Conservation (phyloP, 2,113 vertebrate species). For the Ifrita kowaldi region DNA sequence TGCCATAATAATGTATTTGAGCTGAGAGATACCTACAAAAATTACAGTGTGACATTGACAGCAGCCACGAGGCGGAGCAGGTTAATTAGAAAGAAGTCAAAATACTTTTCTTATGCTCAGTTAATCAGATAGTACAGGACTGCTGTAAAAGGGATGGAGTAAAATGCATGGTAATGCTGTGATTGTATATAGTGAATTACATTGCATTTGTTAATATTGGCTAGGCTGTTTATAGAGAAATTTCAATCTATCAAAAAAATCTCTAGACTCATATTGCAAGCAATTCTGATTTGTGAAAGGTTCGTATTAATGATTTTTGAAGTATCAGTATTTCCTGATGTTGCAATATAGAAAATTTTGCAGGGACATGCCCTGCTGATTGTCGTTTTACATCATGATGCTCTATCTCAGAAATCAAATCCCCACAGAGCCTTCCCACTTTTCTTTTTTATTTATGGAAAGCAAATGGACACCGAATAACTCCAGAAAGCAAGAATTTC, state of each 20-base stretch:
- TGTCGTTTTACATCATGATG: slow-evolving; percentile 58
- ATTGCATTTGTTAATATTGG: neutral
- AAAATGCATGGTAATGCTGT: neutral
- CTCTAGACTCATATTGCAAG: slow-evolving; percentile 25
- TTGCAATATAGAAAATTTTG: slow-evolving; percentile 61
- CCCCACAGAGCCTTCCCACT: neutral
- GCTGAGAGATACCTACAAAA: neutral
- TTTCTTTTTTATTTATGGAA: slow-evolving; percentile 13
- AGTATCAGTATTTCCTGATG: slow-evolving; percentile 52
- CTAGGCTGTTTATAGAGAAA: slow-evolving; percentile 22
- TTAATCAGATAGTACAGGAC: neutral
- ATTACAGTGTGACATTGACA: neutral
- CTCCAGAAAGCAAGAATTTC: slow-evolving; percentile 48
- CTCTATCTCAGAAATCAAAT: slow-evolving; percentile 61
- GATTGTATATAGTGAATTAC: neutral
- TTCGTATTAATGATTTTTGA: slow-evolving; percentile 63
- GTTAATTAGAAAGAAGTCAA: slow-evolving; percentile 29
- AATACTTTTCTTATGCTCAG: slow-evolving; percentile 25
- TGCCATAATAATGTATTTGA: neutral
- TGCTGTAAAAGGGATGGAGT: neutral
- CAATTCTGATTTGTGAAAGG: slow-evolving; percentile 2
- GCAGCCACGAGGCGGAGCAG: neutral
- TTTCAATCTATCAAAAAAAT: slow-evolving; percentile 58
- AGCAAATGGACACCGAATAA: slow-evolving; percentile 46
- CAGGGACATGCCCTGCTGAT: slow-evolving; percentile 45